A percentile compares a stretch with the other conserved stretches of the same genome.
Conservation (phyloP, 2,797 vertebrate species). For the Propithecus perrieri region DNA sequence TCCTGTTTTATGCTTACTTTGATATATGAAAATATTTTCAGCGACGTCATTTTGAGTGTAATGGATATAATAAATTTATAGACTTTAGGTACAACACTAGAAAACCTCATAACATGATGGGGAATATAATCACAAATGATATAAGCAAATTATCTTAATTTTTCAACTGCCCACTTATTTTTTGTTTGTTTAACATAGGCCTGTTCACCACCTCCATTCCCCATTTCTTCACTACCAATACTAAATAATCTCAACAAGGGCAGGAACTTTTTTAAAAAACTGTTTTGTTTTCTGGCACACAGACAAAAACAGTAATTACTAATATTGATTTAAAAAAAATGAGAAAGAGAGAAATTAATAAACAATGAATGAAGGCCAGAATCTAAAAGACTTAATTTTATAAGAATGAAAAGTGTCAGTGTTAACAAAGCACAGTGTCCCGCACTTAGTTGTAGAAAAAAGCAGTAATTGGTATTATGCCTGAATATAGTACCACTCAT, state of each 20-base stretch:
- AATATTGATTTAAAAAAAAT: neutral
- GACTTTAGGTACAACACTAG: neutral
- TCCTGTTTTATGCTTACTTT: neutral
- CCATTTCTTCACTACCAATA: neutral
- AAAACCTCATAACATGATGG: neutral
- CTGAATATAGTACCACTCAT: no score
- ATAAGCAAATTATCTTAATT: neutral
- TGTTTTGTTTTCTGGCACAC: neutral
- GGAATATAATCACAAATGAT: neutral
- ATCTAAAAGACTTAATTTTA: neutral
- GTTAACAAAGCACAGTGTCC: neutral
- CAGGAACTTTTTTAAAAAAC: neutral
- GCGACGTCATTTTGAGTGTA: neutral
- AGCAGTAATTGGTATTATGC: no score
- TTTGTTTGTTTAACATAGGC: neutral
- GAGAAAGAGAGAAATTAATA: no score
- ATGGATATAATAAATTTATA: neutral
- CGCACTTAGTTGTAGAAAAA: neutral
- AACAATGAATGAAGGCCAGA: neutral
- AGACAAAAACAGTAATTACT: neutral
- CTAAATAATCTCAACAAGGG: neutral
- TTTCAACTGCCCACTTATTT: neutral
- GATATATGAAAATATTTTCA: neutral
- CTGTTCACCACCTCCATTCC: neutral
- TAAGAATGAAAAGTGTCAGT: neutral